phyloP scores from a whole-genome alignment of 2,113 vertebrate species.

The Hydrolagus affinis region DNA sequence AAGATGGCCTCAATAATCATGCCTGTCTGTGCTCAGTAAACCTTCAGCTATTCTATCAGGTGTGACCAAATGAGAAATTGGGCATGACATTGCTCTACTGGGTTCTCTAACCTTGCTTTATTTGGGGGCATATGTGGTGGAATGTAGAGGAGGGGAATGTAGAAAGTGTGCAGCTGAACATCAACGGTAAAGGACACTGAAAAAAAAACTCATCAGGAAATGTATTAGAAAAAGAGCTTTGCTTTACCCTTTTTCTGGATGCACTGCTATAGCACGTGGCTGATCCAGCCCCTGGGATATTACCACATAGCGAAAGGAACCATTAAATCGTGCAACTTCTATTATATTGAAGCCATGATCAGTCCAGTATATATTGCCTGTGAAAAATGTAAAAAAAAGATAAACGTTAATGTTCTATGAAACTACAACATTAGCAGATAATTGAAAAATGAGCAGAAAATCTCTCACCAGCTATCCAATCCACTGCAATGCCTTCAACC shows the following conservation, averaged over 20 bases:
- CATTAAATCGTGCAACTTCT: conserved; percentile 86
- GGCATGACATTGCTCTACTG: neutral
- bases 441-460: conserved; percentile 34
- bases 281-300: conserved; percentile 91
- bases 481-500: conserved; percentile 90
- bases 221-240: neutral
- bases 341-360: conserved; percentile 95
- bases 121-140: no score
- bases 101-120: no score
- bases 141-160: neutral
- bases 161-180: neutral
- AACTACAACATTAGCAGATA: conserved; percentile 16
- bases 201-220: neutral
- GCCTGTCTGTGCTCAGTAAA: neutral
- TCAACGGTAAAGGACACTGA: neutral
- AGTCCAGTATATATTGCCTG: conserved; percentile 96
- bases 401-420: conserved; percentile 27
- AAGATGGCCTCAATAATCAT: neutral
- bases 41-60: neutral
- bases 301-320: conserved; percentile 84
- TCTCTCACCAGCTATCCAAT: conserved; percentile 89
- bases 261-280: conserved; percentile 82
- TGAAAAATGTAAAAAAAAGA: conserved; percentile 38
- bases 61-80: conserved; percentile 1
- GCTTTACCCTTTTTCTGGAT: conserved; percentile 81